These are phyloP conservation scores for Ondatra zibethicus DNA, from an alignment of 2,113 vertebrate species.

Conservation along the genomic window DNA sequence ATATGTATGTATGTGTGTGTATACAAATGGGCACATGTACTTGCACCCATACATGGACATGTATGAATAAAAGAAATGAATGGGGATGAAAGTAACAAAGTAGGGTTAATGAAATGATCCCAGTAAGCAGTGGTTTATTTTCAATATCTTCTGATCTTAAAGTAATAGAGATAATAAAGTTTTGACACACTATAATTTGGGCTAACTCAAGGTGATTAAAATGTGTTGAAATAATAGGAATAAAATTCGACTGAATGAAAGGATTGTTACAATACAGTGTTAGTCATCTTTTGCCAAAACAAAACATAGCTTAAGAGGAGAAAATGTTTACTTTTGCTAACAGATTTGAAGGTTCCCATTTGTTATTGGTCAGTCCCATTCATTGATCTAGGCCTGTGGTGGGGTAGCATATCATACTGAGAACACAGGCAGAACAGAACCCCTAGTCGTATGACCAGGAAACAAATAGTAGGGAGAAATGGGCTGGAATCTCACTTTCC, in stretches of 20 bases:
- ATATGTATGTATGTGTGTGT: neutral
- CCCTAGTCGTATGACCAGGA: neutral
- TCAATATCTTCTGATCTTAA: conserved; percentile 25
- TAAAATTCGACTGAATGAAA: conserved; percentile 17
- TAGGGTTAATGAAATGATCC: neutral
- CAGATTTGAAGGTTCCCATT: neutral
- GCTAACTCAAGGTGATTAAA: conserved; percentile 9
- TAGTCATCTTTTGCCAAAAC: neutral
- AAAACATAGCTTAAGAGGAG: neutral
- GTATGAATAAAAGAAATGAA: neutral
- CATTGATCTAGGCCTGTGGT: too few relatives aligned
- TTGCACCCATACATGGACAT: neutral
- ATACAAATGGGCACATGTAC: neutral
- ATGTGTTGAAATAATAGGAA: conserved; percentile 26
- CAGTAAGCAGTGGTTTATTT: neutral
- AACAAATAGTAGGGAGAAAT: neutral
- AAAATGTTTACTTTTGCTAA: neutral
- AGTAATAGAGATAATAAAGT: conserved; percentile 13
- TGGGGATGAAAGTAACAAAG: neutral
- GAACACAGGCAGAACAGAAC: neutral
- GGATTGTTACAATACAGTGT: neutral
- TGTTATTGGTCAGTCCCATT: neutral
- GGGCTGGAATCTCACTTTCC: neutral
- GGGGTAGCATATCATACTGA: neutral
- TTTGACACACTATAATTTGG: neutral